These are phyloP conservation scores for Pipistrellus pipistrellus DNA, from an alignment of 2,797 vertebrate genomes.

Conservation along the genomic window DNA sequence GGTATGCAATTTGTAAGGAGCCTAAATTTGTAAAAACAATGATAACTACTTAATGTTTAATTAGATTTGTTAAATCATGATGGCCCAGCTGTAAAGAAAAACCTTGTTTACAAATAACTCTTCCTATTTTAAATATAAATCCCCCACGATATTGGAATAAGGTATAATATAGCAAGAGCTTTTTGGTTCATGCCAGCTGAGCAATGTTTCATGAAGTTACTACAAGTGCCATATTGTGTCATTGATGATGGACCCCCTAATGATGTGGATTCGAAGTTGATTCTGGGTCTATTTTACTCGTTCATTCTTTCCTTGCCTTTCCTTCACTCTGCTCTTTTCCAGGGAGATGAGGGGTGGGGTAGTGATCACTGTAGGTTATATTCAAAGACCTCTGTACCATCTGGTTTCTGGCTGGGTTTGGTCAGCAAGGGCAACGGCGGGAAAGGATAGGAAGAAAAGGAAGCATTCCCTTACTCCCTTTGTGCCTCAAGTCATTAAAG, in stretches of 20 bases:
- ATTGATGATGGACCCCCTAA: not conserved
- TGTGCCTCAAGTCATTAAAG: not conserved
- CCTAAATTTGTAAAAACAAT: constrained; percentile 18
- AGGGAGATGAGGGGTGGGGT: not conserved
- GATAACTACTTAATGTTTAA: constrained; percentile 30
- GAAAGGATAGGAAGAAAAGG: not conserved
- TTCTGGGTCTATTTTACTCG: not conserved
- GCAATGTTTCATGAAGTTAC: not conserved
- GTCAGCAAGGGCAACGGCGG: not conserved
- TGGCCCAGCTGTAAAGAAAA: not conserved
- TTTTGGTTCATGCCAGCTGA: not conserved
- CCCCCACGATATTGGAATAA: not conserved
- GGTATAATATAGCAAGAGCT: not conserved
- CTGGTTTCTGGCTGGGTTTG: not conserved
- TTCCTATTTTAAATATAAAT: constrained; percentile 19
- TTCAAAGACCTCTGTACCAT: not conserved
- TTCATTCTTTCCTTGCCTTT: not conserved
- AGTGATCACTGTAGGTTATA: not conserved
- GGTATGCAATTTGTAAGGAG: not conserved
- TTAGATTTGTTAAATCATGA: not conserved
- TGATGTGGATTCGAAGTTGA: not conserved
- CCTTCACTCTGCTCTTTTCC: not conserved
- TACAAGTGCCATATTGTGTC: not conserved
- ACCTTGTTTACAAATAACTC: not conserved
- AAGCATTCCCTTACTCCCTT: not conserved